Percentiles rank a stretch among this genome's conserved stretches.
These are phyloP conservation scores for Psittacula cyanocephala DNA, from an alignment of 2,113 vertebrate species.

Conservation along the genomic window DNA sequence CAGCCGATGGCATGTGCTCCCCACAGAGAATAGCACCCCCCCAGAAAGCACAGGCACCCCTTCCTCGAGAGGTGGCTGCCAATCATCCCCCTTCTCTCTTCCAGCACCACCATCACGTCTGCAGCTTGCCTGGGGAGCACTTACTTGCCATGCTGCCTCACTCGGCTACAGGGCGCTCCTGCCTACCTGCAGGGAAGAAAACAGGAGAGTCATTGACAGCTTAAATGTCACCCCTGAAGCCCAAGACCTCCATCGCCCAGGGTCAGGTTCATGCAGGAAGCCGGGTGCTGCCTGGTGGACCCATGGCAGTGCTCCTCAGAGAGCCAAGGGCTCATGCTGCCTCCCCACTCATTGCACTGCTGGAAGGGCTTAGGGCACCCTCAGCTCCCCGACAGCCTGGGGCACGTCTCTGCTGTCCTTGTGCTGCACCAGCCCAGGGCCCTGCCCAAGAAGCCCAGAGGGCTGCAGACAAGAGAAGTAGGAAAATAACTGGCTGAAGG, in stretches of 20 bases:
- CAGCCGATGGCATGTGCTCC: neutral
- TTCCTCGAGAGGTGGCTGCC: neutral
- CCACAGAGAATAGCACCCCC: neutral
- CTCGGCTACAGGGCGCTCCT: neutral
- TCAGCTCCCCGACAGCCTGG: neutral
- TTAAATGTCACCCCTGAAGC: neutral
- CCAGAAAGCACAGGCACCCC: neutral
- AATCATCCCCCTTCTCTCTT: neutral
- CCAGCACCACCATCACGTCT: neutral
- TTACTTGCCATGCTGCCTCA: slow-evolving; percentile 76
- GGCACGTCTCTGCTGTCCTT: neutral
- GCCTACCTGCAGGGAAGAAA: slow-evolving; percentile 69
- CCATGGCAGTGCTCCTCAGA: neutral
- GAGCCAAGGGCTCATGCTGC: neutral
- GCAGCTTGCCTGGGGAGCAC: neutral
- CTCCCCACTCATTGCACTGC: neutral
- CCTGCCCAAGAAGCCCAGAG: neutral
- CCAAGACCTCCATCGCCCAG: neutral
- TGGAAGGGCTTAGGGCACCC: neutral
- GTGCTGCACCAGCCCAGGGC: neutral
- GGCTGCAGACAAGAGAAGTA: rapidly evolving
- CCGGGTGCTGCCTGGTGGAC: neutral
- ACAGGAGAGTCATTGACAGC: slow-evolving; percentile 18
- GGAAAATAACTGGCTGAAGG: neutral
- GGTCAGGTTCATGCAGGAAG: neutral